Evolutionary conservation across 2,888 invertebrate species (phyloP).

Genomic region (Pheosia tremula): DNA sequence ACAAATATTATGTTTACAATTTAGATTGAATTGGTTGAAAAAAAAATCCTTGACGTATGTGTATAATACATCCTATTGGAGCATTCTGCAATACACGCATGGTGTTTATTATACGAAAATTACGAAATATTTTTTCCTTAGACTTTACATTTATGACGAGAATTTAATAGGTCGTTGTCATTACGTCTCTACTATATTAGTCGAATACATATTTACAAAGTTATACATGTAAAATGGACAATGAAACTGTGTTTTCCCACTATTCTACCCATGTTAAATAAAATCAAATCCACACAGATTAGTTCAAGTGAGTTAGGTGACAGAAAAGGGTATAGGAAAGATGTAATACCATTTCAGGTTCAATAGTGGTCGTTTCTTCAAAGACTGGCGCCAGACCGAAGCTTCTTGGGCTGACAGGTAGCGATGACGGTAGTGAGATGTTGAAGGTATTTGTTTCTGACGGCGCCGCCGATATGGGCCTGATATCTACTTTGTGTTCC

Average conservation of each 20-base stretch:
- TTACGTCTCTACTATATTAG: conserved; percentile 63
- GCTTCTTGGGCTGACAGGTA: conserved; percentile 52
- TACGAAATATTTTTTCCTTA: too few species aligned
- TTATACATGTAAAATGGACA: conserved; percentile 53
- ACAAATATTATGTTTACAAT: conserved; percentile 14
- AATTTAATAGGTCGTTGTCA: conserved; percentile 51
- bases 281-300: conserved; percentile 59
- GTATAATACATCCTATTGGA: conserved; percentile 12
- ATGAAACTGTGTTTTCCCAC: conserved; percentile 54
- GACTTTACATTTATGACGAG: too few species aligned
- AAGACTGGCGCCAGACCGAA: conserved; percentile 54
- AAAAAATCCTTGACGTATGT: not conserved
- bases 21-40: not conserved
- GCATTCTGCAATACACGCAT: not conserved
- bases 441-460: conserved; percentile 65
- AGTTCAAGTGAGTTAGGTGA: conserved; percentile 38
- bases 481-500: conserved; percentile 73
- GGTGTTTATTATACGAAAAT: too few species aligned
- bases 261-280: conserved; percentile 62
- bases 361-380: conserved; percentile 60
- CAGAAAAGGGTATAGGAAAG: conserved; percentile 1
- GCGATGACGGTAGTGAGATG: conserved; percentile 46
- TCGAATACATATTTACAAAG: conserved; percentile 54
- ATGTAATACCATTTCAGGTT: conserved; percentile 65
- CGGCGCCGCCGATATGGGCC: conserved; percentile 67